A percentile compares a stretch with the other conserved stretches of the same genome.
phyloP scores from a whole-genome alignment of 1,140 invertebrate species.

The Trachelipus rathkii region DNA sequence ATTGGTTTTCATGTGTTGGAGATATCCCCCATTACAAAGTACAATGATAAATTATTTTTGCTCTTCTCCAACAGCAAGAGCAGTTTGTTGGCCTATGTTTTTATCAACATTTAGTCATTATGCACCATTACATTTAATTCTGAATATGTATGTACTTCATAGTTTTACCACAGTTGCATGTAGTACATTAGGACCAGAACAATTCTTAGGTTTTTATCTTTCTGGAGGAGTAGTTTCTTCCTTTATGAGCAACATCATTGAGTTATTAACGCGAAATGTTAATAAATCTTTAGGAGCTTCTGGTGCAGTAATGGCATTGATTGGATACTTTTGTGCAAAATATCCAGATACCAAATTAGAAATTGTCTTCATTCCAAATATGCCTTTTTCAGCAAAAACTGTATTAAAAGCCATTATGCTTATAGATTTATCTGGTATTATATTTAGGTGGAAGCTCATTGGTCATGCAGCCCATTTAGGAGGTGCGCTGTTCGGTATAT shows the following conservation, averaged over 20 bases:
- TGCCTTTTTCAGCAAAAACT: conserved; percentile 75
- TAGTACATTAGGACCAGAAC: no score
- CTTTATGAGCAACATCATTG: conserved; percentile 76
- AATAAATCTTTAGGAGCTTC: conserved; percentile 85
- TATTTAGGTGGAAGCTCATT: conserved; percentile 85
- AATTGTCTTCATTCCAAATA: conserved; percentile 83
- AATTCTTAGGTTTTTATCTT: conserved; percentile 86
- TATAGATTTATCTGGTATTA: conserved; percentile 73
- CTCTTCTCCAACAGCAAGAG: conserved; percentile 71
- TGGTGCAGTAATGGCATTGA: conserved; percentile 84
- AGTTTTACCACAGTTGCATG: no score
- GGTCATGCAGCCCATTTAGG: conserved; percentile 98
- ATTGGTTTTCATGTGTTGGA: conserved; percentile 78
- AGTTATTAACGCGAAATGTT: conserved; percentile 62
- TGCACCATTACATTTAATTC: no score
- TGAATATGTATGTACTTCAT: no score
- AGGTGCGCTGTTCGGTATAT: conserved; percentile 87
- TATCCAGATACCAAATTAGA: conserved; percentile 79
- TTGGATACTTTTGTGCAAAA: conserved; percentile 79
- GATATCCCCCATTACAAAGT: conserved; percentile 64
- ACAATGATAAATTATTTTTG: conserved; percentile 82
- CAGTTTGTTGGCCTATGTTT: conserved; percentile 78
- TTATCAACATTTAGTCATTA: conserved; percentile 91
- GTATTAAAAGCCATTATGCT: conserved; percentile 80
- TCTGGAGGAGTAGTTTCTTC: conserved; percentile 82